Percentiles rank a stretch among this genome's conserved stretches.
These are phyloP conservation scores for Pseudorectes ferrugineus DNA, from an alignment of 2,113 vertebrate species.

Conservation along the genomic window DNA sequence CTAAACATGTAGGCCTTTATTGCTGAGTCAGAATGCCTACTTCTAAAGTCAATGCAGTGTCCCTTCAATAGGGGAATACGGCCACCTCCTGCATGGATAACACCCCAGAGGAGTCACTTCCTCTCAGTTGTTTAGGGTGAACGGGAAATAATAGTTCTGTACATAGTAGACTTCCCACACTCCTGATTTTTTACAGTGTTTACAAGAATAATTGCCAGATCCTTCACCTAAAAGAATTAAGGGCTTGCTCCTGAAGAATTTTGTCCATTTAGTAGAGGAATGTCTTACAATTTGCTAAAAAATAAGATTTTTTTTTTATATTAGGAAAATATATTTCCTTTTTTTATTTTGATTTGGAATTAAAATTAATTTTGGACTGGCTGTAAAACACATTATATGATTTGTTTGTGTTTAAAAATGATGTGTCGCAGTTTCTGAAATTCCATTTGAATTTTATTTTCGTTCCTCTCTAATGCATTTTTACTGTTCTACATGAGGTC, in stretches of 20 bases:
- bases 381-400: neutral
- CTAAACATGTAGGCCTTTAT: neutral
- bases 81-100: neutral
- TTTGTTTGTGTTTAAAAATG: neutral
- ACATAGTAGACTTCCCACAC: neutral
- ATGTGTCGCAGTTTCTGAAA: neutral
- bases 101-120: neutral
- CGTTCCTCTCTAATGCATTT: neutral
- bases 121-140: neutral
- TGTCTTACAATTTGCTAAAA: neutral
- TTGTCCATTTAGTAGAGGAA: neutral
- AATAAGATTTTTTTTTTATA: neutral
- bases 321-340: neutral
- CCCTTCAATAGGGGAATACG: accelerated
- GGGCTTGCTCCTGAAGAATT: neutral
- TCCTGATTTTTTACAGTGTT: accelerated
- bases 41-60: neutral
- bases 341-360: neutral
- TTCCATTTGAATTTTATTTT: neutral
- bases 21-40: neutral
- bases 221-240: neutral
- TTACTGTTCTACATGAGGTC: neutral
- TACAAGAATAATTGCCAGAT: neutral
- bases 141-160: neutral
- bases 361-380: neutral